Evolutionary conservation across 2,113 vertebrate species (phyloP).

Genomic region (Scartelaos histophorus): DNA sequence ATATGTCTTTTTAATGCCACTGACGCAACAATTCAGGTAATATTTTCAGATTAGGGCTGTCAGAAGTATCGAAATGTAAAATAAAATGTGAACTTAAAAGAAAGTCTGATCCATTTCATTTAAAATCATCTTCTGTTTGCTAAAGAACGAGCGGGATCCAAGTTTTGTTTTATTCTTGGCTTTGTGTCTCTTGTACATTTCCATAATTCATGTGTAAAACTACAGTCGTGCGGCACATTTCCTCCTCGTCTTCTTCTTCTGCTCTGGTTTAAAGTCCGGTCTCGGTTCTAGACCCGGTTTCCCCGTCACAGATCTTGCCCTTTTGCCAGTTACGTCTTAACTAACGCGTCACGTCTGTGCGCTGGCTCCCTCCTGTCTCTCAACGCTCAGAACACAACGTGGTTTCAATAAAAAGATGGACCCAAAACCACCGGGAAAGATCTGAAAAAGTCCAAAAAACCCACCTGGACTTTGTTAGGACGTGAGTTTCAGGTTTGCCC

Average conservation of each 20-base stretch:
- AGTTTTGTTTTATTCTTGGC: no score
- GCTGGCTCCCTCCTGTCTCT: background rate
- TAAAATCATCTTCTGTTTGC: no score
- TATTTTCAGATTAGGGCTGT: background rate
- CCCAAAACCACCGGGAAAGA: no score
- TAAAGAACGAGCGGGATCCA: no score
- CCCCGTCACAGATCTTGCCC: no score
- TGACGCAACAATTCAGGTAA: background rate
- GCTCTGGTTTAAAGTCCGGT: background rate
- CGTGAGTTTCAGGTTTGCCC: background rate
- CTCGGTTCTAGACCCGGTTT: background rate
- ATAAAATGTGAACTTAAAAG: no score
- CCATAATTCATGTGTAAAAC: no score
- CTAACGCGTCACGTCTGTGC: background rate
- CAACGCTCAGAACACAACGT: background rate
- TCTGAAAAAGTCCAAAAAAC: background rate
- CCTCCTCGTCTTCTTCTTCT: no score
- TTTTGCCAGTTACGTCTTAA: no score
- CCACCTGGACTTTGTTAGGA: background rate
- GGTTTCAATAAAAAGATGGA: background rate
- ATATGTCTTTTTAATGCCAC: background rate
- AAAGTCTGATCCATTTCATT: no score
- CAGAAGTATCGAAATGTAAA: no score
- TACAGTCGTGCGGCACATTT: no score
- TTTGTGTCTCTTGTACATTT: background rate